Percentiles rank a stretch among this genome's conserved stretches.
These are phyloP conservation scores for Drosophila arawakana DNA, from an alignment of 1,140 invertebrate species.

Conservation along the genomic window DNA sequence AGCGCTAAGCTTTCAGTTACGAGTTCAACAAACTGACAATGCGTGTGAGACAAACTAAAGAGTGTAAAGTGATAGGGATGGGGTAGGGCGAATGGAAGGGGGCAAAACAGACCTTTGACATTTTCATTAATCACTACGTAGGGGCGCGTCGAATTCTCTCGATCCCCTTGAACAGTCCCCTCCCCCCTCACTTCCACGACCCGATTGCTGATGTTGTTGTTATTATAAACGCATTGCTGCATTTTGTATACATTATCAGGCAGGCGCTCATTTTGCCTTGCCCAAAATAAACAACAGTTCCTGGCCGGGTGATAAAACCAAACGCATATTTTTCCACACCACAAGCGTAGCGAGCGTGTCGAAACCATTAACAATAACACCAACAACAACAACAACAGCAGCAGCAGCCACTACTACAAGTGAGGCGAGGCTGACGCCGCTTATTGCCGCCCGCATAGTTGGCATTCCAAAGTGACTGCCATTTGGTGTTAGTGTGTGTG, in stretches of 20 bases:
- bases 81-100: not conserved
- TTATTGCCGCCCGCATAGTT: slow-evolving; percentile 67
- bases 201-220: slow-evolving; percentile 39
- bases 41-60: not conserved
- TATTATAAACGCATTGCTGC: slow-evolving; percentile 59
- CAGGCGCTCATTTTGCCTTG: slow-evolving; percentile 48
- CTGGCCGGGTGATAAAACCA: slow-evolving; percentile 70
- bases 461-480: slow-evolving; percentile 68
- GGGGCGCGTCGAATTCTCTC: slow-evolving; percentile 23
- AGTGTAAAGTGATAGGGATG: not conserved
- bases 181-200: not conserved
- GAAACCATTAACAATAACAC: slow-evolving; percentile 66
- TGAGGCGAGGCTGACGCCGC: slow-evolving; percentile 53
- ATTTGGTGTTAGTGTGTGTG: slow-evolving; percentile 27
- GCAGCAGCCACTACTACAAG: slow-evolving; percentile 31
- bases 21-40: slow-evolving; percentile 48
- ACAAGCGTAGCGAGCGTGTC: slow-evolving; percentile 60
- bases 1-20: slow-evolving; percentile 13
- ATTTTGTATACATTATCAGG: slow-evolving; percentile 75
- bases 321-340: slow-evolving; percentile 79
- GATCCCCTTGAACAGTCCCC: no score
- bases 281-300: slow-evolving; percentile 52
- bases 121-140: slow-evolving; percentile 73
- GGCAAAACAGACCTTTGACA: slow-evolving; percentile 70
- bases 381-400: slow-evolving; percentile 44